Evolutionary conservation across 2,113 vertebrate species (phyloP), one percentile per base, ranked within the genome.

Genomic region (Lasiurus borealis): DNA sequence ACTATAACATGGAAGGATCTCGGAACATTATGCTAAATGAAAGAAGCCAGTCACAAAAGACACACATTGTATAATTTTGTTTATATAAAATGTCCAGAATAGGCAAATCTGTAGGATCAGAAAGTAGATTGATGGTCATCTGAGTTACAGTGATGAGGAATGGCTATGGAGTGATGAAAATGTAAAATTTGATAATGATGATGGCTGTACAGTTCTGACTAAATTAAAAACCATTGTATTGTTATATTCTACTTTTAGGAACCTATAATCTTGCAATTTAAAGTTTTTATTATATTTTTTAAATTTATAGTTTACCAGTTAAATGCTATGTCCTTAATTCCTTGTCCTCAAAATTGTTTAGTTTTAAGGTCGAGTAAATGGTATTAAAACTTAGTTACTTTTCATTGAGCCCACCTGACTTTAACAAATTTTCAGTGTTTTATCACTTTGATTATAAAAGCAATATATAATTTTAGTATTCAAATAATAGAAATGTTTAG

Each of bases 291-390:
- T 87, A 31, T 7, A 23, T 36, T 80, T 36, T 44, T 87, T 2
- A 29, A 25, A 87, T 48, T n/a, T 73, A 6, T 92, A 46, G 77
- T 44, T 48, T 52, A 50, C 16, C 4, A 40, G n/a, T 75, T 85
- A 52, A 85, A n/a, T 40, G 36, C 29, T 83, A 2, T 95, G 21
- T 83, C 13, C 76, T 87, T 91, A 62, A 54, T 86, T 36, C 8
- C 11, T 23, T 16, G 75, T 71, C 36, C 27, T 21, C 21, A 19
- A 71, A 3, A 18, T 90, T 86, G 29, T 90, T 80, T 23, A 54
- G 14, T 90, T 90, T 81, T 94, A 73, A 80, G 66, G 6, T 82
- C 68, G 12, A 83, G 13, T 80, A 88, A 78, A 34, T 72, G 66
- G 36, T 31, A 46, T 90, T 71, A 86, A 54, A 89, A 80, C 66